Evolutionary conservation across 2,888 invertebrate genomes (phyloP), one percentile per base, ranked within the genome.

Genomic region (Gastracanthus pulcherrimus): DNA sequence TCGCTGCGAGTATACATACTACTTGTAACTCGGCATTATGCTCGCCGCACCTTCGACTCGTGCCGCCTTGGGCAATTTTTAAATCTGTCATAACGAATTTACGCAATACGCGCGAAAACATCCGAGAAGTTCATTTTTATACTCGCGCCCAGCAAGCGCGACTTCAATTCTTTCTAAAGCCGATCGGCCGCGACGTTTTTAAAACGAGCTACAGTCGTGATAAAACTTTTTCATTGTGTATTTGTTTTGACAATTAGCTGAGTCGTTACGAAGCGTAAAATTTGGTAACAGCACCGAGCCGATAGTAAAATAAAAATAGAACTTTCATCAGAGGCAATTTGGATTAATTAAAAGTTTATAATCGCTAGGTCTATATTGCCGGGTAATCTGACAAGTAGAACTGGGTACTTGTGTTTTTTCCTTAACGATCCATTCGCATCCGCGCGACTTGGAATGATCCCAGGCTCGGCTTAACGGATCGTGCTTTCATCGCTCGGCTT

Each of bases 401-500:
- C n/a, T 16, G 45, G 41, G 41, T 41, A 41, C 7, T 13, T 45
- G 16, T 45, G 13, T 45, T 45, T 45, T 45, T 45, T 45, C 45
- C 41, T 16, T 13, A 45, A 2, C n/a, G 34, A 13, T 3, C n/a
- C n/a, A 62, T 34, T 34, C 7, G 7, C 11, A 26, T 55, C 11
- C 26, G 11, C 58, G 26, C 45, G n/a, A n/a, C 58, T 58, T 13
- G 6, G n/a, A 45, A 26, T 58, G n/a, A 23, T 58, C 58, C 26
- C 26, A 31, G 36, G 31, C 36, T n/a, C n/a, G n/a, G 19, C 7
- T 62, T 62, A 62, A 62, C 62, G 62, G 62, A 13, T 29, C 29
- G 23, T 11, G 62, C 62, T 62, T 62, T 62, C 62, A 62, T 60
- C 60, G 79, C 41, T 38, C 72, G 34, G 5, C 74, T 69, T 75